Evolutionary conservation across 2,797 vertebrate species (phyloP), one percentile per base, ranked within the genome.

Genomic region (Trematomus bernacchii): DNA sequence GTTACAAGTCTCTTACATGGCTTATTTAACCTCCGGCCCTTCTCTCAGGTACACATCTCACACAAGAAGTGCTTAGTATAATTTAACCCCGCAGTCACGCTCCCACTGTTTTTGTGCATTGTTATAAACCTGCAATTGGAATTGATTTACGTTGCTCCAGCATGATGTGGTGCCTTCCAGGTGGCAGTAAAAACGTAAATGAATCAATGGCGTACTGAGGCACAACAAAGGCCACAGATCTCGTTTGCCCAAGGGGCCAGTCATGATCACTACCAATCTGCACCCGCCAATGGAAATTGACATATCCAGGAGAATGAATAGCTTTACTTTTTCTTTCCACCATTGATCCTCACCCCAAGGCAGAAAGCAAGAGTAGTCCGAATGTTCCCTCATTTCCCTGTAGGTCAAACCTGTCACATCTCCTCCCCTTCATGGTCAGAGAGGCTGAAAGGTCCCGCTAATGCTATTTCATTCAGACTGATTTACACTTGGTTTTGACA

Each of bases 281-380:
- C 65, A 55, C 76, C 64, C 57, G 12, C 92, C 87, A 81, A 85
- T 84, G 85, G 88, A 86, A 92, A 92, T 90, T 93, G 91, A 93
- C 90, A 87, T 81, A 91, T 90, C 84, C 73, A 66, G 84, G 63
- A 88, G 90, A 94, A 94, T 91, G 90, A 91, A 92, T 92, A 82
- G 90, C 89, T 87, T 86, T 80, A 80, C 78, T 83, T 89, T 90
- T 89, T 82, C 74, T 82, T 76, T 71, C 76, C 69, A 75, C 63
- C 85, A 93, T 90, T 90, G 90, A 93, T 93, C 85, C 74, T 67
- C 33, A 69, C 89, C 82, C 54, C 62, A 64, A 79, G 92, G 85
- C 88, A 83, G 80, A 87, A 83, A 77, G 80, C 68, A 71, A 80
- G 84, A 86, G 85, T 65, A 43, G 77, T 83, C 73, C 2, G 33